Base-by-base conservation (phyloP, 2,888 invertebrate species). In the Periphyllus acericola region DNA sequence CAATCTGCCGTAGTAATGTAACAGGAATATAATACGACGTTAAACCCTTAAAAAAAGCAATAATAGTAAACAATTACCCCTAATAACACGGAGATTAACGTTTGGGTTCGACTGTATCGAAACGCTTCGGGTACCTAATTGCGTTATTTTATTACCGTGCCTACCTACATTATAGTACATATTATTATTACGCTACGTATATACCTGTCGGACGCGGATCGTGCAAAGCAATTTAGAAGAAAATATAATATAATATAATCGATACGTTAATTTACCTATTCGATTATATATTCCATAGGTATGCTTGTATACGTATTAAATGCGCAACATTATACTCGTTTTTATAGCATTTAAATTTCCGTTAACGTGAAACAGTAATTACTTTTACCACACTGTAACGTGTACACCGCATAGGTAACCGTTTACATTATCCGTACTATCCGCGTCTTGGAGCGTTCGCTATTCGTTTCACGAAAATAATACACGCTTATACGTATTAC, bases 51-150 rank as follows among this genome's bases (percentile, higher is more conserved):
- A 17, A 46, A n/a, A 75, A n/a, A 36, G 9, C 34, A 36, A 40
- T 75, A 46, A 40, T 40, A 25, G 11, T 34, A 40, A 40, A 40
- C 75, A n/a, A 75, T 75, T 75, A 40, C 32, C 21, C 19, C 29
- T 81, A 81, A 81, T 81, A 81, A 68, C 46, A 29, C 60, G 60
- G 68, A 40, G 81, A 81, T 68, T 81, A 68, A 81, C 19, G 68
- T 81, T 81, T 14, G 68, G 66, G 68, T 68, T 36, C 14, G 36
- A n/a, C 36, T 52, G 46, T 46, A 78, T 78, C 60, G 79, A n/a
- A 34, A 79, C 34, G 21, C 55, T 60, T 72, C 72, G 19, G n/a
- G 34, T 72, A 72, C 72, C 72, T 72, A 29, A 60, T 60, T 25
- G 68, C 29, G 9, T 29, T 68, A 29, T 68, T 29, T 25, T 68